Evolutionary conservation across 2,797 vertebrate species (phyloP), one percentile per base, ranked within the genome.

Genomic region (Oryzias sinensis): DNA sequence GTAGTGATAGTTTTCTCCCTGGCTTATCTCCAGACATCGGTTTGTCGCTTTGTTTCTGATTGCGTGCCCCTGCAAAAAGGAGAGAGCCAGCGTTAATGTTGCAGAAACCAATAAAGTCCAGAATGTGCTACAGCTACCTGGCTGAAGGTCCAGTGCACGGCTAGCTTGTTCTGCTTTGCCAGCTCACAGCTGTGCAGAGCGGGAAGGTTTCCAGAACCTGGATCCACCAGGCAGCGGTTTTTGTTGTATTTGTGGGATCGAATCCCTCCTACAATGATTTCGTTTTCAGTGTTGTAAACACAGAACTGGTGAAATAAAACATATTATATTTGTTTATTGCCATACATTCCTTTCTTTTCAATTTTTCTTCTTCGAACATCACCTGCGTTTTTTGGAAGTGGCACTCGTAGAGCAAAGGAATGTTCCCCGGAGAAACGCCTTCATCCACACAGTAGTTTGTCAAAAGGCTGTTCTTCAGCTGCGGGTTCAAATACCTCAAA

Each of bases 71-170:
- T 88, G 71, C 33, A 68, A 63, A 62, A 14, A 46, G 4, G 42
- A 50, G 9, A 54, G 37, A 45, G 3, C 33, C 33, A 13, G 9
- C 0, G 2, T 37, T 37, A 37, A 37, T 11, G 9, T 3, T 13
- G 9, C 33, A 37, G 33, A 37, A 37, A 27, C 27, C 27, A 6
- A 2, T 37, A 11, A 37, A 9, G 8, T 37, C 33, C 33, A 13
- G 4, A 37, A 37, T 13, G 33, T 37, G 33, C 33, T 37, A 9
- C 33, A 37, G 33, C 33, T 56, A 87, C 85, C 40, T 87, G 83
- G 73, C 49, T 71, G 41, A 87, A 84, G 57, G 80, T 67, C 84
- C 84, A 85, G 61, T 74, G 46, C 64, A 74, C 58, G 61, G 82
- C 52, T 2, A 83, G 62, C 2, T 43, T 9, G 6, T 57, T 59